phyloP scores from a whole-genome alignment of 2,113 vertebrate genomes.

The Seriola quinqueradiata region DNA sequence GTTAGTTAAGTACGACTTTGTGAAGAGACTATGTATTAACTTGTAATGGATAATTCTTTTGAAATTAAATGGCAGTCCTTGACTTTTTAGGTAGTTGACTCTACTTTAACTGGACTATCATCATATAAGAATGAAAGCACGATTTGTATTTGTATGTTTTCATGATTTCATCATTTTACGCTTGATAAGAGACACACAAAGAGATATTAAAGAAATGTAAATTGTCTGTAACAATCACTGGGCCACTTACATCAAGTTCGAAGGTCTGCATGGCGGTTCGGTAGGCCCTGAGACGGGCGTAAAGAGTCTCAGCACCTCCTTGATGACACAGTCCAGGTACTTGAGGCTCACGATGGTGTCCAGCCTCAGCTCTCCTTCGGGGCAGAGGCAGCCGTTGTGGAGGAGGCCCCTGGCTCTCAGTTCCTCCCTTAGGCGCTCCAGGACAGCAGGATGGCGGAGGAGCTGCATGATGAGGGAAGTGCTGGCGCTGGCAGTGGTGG shows the following conservation, averaged over 20 bases:
- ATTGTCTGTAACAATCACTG: no score
- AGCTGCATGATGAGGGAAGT: conserved; percentile 98
- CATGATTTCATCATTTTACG: no score
- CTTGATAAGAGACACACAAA: no score
- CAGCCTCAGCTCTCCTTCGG: conserved; percentile 89
- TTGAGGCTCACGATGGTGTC: conserved; percentile 90
- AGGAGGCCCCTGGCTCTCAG: conserved; percentile 90
- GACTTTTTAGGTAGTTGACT: not conserved
- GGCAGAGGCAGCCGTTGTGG: conserved; percentile 92
- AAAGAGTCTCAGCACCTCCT: conserved; percentile 96
- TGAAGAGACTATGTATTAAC: no score
- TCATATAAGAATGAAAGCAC: no score
- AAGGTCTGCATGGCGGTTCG: conserved; percentile 97
- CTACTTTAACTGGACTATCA: no score
- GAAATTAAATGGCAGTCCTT: not conserved
- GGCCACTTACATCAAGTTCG: conserved; percentile 93
- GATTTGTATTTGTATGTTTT: no score
- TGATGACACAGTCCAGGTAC: conserved; percentile 98
- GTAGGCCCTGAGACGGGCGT: conserved; percentile 95
- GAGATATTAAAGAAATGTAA: no score
- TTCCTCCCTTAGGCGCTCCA: conserved; percentile 95
- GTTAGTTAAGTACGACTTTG: no score
- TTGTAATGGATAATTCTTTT: not conserved
- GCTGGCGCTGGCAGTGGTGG: conserved; percentile 96
- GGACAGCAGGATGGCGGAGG: conserved; percentile 90